phyloP scores from a whole-genome alignment of 2,888 invertebrate species.

The Exephanes ischioxanthus region DNA sequence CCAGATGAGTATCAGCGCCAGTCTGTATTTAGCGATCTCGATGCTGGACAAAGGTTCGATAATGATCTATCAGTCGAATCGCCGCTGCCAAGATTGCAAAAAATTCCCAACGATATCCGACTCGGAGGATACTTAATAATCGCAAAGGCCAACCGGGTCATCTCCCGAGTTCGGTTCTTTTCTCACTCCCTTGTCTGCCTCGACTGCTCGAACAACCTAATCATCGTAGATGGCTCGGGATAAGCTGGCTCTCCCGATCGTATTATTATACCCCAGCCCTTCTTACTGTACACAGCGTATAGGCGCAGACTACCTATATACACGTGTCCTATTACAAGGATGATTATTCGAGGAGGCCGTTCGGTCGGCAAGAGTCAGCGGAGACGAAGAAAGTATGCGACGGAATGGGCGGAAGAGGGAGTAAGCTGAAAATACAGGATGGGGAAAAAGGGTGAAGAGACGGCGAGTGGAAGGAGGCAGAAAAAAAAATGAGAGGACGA shows the following conservation, averaged over 20 bases:
- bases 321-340: conserved; percentile 74
- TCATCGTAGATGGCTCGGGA: conserved; percentile 72
- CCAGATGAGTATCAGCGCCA: neutral
- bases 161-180: conserved; percentile 44
- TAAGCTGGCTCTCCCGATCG: conserved; percentile 71
- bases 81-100: neutral
- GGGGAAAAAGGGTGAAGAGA: conserved; percentile 47
- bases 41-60: neutral
- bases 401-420: conserved; percentile 24
- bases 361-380: conserved; percentile 30
- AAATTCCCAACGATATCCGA: neutral
- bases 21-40: neutral
- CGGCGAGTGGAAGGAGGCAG: conserved; percentile 21
- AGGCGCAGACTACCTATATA: conserved; percentile 15
- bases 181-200: conserved; percentile 46
- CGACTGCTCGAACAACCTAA: conserved; percentile 68
- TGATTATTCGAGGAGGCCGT: conserved; percentile 74
- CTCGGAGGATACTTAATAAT: conserved; percentile 65
- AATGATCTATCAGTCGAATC: neutral
- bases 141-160: conserved; percentile 49
- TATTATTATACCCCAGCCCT: conserved; percentile 72
- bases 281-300: neutral
- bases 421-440: conserved; percentile 19
- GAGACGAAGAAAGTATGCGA: conserved; percentile 28
- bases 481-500: conserved; percentile 33